Percentiles rank a stretch among this genome's conserved stretches.
phyloP scores from a whole-genome alignment of 2,797 vertebrate genomes.

The Bovichtus diacanthus region DNA sequence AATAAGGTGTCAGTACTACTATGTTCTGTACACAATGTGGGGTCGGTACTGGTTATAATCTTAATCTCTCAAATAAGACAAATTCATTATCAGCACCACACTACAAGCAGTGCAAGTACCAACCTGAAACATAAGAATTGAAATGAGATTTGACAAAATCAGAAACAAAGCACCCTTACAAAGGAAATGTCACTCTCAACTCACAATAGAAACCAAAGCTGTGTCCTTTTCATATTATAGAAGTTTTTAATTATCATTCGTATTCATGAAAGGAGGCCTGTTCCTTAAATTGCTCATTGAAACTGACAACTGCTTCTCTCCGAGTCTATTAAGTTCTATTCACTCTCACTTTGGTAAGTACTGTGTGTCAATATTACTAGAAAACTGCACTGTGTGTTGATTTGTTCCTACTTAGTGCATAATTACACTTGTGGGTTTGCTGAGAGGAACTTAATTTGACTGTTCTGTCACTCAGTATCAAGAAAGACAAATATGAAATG shows the following conservation, averaged over 20 bases:
- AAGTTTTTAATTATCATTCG: constrained; percentile 51
- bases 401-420: constrained; percentile 70
- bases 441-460: constrained; percentile 73
- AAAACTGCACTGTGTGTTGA: constrained; percentile 64
- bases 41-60: constrained; percentile 42
- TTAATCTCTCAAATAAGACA: constrained; percentile 37
- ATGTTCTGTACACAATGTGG: constrained; percentile 20
- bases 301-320: constrained; percentile 55
- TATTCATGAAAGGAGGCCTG: constrained; percentile 43
- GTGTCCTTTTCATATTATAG: constrained; percentile 33
- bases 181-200: constrained; percentile 37
- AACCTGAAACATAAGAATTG: constrained; percentile 38
- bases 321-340: constrained; percentile 51
- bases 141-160: constrained; percentile 35
- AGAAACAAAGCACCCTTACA: constrained; percentile 29
- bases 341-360: constrained; percentile 42
- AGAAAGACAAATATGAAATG: constrained; percentile 70
- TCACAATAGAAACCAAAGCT: constrained; percentile 44
- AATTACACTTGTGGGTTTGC: constrained; percentile 76
- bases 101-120: neutral
- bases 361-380: constrained; percentile 63
- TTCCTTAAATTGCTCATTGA: constrained; percentile 54
- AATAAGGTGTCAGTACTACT: constrained; percentile 8
- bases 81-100: neutral
- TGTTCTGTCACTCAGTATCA: constrained; percentile 73